These are phyloP conservation scores for Rhopalosiphum nymphaeae DNA, from an alignment of 2,888 invertebrate species.

Conservation along the genomic window DNA sequence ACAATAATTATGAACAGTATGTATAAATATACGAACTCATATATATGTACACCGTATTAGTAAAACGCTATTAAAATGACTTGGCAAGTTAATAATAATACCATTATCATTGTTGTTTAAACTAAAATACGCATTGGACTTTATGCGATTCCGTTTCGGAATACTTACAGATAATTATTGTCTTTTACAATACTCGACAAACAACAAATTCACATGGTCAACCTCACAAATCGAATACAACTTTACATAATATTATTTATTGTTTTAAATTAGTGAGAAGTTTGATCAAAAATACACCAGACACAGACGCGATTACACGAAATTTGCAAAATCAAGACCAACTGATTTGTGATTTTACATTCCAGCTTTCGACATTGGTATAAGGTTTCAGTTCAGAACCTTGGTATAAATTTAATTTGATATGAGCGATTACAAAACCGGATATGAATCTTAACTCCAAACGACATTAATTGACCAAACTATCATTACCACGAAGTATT, in stretches of 20 bases:
- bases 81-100: conserved; percentile 40
- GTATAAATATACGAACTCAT: background rate
- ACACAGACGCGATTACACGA: background rate
- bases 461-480: background rate
- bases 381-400: background rate
- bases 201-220: background rate
- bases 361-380: background rate
- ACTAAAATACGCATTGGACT: background rate
- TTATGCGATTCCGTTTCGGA: background rate
- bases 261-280: background rate
- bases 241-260: background rate
- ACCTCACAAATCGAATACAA: background rate
- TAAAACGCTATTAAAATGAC: conserved; percentile 38
- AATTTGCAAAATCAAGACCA: conserved; percentile 25
- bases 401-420: background rate
- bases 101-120: conserved; percentile 22
- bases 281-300: background rate
- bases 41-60: background rate
- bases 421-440: background rate
- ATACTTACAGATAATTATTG: conserved; percentile 21
- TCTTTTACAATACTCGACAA: background rate
- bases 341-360: conserved; percentile 58
- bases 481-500: background rate
- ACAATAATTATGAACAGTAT: background rate
- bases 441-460: background rate